Evolutionary conservation across 2,888 invertebrate species (phyloP).

Genomic region (Caenorhabditis angaria): DNA sequence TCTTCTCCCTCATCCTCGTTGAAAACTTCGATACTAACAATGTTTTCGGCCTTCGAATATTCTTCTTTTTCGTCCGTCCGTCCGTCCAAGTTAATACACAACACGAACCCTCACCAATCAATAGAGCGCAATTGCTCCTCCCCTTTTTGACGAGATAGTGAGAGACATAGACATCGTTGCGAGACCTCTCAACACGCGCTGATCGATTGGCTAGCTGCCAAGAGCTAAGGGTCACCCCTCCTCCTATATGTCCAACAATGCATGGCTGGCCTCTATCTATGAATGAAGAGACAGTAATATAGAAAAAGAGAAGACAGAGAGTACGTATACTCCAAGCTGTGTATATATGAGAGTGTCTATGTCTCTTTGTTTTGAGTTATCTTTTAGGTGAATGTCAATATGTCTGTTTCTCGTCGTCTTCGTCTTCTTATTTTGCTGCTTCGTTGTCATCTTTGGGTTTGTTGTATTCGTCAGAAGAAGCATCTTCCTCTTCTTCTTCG

Average conservation of each 20-base stretch:
- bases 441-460: constrained; percentile 4
- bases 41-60: constrained; percentile 8
- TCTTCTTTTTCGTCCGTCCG: constrained; percentile 15
- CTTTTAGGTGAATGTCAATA: background rate
- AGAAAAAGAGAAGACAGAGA: too few relatives aligned
- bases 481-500: background rate
- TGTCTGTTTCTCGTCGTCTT: constrained; percentile 2
- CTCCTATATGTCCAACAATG: constrained; percentile 4
- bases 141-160: background rate
- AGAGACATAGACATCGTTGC: background rate
- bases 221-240: constrained; percentile 2
- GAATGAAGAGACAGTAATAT: background rate
- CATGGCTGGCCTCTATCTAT: constrained; percentile 3
- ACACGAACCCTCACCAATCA: background rate
- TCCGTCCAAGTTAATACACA: constrained; percentile 7
- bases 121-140: background rate
- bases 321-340: constrained; percentile 4
- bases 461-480: background rate
- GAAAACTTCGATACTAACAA: constrained; percentile 4
- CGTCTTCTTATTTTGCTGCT: background rate
- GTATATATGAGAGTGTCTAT: constrained; percentile 4
- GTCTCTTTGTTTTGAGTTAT: background rate
- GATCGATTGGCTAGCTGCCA: constrained; percentile 4
- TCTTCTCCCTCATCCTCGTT: background rate
- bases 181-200: constrained; percentile 1